A percentile compares a stretch with the other conserved stretches of the same genome.
Evolutionary conservation across 2,113 vertebrate species (phyloP).

Genomic region (Chiloscyllium plagiosum): DNA sequence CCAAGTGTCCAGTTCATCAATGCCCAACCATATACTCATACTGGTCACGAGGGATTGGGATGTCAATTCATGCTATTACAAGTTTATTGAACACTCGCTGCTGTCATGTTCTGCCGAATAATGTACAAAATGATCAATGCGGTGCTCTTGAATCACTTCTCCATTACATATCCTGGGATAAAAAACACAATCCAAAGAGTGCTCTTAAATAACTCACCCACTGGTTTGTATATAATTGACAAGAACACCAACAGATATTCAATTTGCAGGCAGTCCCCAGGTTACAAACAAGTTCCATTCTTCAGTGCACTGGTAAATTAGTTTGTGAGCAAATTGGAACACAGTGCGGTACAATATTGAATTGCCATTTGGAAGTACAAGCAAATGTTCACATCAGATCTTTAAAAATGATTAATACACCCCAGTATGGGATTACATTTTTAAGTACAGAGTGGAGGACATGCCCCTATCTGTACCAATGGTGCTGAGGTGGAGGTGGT

Average conservation of each 20-base stretch:
- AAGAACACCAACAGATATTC: background rate
- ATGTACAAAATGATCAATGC: background rate
- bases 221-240: no score
- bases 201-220: background rate
- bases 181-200: background rate
- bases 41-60: background rate
- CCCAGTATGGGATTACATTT: no score
- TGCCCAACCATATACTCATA: background rate
- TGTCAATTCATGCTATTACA: background rate
- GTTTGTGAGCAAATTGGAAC: no score
- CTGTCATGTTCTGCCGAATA: background rate
- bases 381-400: no score
- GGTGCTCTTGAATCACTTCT: background rate
- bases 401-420: no score
- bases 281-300: no score
- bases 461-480: no score
- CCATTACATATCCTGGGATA: background rate
- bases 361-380: no score
- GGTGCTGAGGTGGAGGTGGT: no score
- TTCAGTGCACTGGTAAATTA: no score
- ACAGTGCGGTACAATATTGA: no score
- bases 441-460: no score
- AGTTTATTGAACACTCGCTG: background rate
- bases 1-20: background rate
- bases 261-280: background rate